These are phyloP conservation scores for Oithona nana DNA, from an alignment of 2,888 invertebrate genomes.

Conservation along the genomic window DNA sequence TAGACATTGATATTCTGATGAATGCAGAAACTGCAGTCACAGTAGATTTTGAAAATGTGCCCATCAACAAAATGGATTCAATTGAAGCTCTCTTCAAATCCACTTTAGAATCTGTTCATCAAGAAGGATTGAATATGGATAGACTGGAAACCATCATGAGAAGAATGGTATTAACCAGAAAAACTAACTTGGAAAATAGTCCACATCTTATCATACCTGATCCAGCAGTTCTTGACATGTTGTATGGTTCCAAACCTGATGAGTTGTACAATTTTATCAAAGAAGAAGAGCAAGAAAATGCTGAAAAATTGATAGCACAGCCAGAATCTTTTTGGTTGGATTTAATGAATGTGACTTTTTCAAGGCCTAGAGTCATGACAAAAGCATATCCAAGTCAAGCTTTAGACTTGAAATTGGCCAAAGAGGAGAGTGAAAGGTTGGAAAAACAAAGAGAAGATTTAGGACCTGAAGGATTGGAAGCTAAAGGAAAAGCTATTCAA, in stretches of 20 bases:
- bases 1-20: conserved; percentile 35
- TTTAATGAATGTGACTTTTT: background rate
- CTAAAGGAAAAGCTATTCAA: conserved; percentile 40
- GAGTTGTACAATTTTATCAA: background rate
- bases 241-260: background rate
- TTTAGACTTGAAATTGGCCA: conserved; percentile 32
- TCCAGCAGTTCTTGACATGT: background rate
- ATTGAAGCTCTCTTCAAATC: conserved; percentile 39
- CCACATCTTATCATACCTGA: background rate
- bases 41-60: conserved; percentile 54
- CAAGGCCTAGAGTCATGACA: background rate
- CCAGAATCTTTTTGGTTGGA: background rate
- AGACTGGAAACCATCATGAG: conserved; percentile 43
- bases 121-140: conserved; percentile 45
- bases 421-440: conserved; percentile 50
- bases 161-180: background rate
- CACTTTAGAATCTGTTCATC: conserved; percentile 31
- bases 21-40: conserved; percentile 49
- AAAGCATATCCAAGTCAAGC: background rate
- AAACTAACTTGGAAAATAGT: conserved; percentile 1
- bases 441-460: conserved; percentile 42
- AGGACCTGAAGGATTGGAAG: conserved; percentile 45
- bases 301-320: background rate
- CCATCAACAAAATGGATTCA: conserved; percentile 41
- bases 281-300: background rate